phyloP scores from a whole-genome alignment of 2,797 vertebrate genomes.

The Chelon auratus region DNA sequence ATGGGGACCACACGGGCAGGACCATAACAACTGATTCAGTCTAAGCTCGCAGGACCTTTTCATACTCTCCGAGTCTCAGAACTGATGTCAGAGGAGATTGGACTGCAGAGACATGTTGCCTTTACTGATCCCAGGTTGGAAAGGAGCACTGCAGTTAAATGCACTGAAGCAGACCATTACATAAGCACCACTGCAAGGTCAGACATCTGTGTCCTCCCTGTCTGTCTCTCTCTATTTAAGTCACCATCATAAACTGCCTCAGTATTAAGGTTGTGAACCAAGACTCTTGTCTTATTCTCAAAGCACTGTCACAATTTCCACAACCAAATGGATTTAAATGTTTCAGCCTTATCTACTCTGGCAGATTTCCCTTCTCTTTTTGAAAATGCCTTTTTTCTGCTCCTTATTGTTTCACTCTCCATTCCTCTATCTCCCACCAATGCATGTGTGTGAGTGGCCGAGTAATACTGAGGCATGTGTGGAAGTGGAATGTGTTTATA shows the following conservation, averaged over 20 bases:
- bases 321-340: conserved; percentile 51
- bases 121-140: conserved; percentile 75
- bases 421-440: conserved; percentile 35
- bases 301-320: conserved; percentile 38
- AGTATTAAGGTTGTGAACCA: conserved; percentile 57
- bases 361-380: conserved; percentile 37
- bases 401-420: conserved; percentile 35
- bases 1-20: conserved; percentile 74
- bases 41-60: conserved; percentile 71
- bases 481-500: conserved; percentile 62
- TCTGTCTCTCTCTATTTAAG: conserved; percentile 73
- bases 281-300: conserved; percentile 40
- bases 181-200: conserved; percentile 83
- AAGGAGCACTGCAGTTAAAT: conserved; percentile 80
- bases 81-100: conserved; percentile 75
- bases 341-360: conserved; percentile 53
- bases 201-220: conserved; percentile 77
- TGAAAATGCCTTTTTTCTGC: conserved; percentile 11
- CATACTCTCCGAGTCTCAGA: conserved; percentile 70
- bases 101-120: conserved; percentile 77
- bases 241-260: conserved; percentile 72
- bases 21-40: conserved; percentile 76
- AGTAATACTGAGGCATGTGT: conserved; percentile 48
- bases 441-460: conserved; percentile 29
- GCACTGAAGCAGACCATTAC: conserved; percentile 82